These are phyloP conservation scores for Parazoanthus darwini DNA, from an alignment of 92 coral and sea anemone genomes.

Conservation along the genomic window DNA sequence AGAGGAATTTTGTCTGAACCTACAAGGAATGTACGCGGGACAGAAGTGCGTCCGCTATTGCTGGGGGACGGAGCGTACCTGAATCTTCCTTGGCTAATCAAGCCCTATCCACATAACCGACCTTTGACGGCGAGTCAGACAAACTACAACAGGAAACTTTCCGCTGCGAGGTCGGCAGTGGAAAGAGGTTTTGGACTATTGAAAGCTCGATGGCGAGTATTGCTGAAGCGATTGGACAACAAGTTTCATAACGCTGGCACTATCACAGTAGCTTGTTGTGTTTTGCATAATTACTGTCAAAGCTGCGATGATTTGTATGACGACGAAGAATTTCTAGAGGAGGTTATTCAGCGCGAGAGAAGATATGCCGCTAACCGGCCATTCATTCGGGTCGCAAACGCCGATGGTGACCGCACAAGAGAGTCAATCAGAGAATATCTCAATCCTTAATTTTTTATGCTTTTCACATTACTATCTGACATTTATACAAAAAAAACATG, in stretches of 20 bases:
- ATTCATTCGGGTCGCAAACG: conserved; percentile 32
- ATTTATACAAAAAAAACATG: no score
- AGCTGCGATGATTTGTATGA: conserved; percentile 14
- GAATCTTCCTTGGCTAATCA: conserved; percentile 34
- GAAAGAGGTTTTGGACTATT: conserved; percentile 42
- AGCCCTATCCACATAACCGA: conserved; percentile 26
- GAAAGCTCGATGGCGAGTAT: conserved; percentile 35
- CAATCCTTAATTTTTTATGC: neutral
- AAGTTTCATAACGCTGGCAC: conserved; percentile 20
- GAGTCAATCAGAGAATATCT: conserved; percentile 44
- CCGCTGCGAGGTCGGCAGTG: conserved; percentile 14
- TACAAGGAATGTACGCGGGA: neutral
- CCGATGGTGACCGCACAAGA: conserved; percentile 45
- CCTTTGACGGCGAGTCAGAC: conserved; percentile 30
- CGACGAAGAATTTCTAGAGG: conserved; percentile 39
- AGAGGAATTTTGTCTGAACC: conserved; percentile 20
- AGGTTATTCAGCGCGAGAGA: conserved; percentile 36
- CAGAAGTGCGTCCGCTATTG: conserved; percentile 6
- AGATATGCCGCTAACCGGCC: conserved; percentile 34
- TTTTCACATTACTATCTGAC: no score
- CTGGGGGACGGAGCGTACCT: conserved; percentile 39
- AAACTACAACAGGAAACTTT: conserved; percentile 23
- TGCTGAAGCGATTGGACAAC: conserved; percentile 41
- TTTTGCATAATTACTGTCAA: conserved; percentile 37
- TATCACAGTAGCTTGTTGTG: conserved; percentile 35